Evolutionary conservation across 2,888 invertebrate genomes (phyloP), one percentile per base, ranked within the genome.

Genomic region (Adelognathus sp.): DNA sequence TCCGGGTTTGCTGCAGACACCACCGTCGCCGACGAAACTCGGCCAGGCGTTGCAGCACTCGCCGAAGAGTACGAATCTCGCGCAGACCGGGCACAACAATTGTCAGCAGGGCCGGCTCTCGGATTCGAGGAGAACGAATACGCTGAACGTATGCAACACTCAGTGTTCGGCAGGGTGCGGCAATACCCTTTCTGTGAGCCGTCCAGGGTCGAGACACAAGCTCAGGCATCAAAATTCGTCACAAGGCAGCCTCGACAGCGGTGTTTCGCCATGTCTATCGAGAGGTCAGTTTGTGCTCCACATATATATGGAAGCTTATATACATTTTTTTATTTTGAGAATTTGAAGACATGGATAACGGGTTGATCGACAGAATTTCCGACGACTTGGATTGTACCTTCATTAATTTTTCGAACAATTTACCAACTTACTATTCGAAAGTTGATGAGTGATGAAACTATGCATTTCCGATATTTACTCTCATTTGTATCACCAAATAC

Each of bases 241-340:
- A 18, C 92, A 92, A 82, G 91, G 92, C 58, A 92, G 92, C 82
- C 87, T 86, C 86, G 91, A 91, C 78, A 90, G 90, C 74, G 81
- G 79, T 6, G 90, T 88, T 36, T 91, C 92, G 1, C 91, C 93
- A 31, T 92, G 92, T 76, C 90, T 93, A 24, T 93, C 93, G 11
- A 90, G 93, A 89, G 93, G 93, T 93, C 82, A 73, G 86, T 77
- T 70, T 14, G 3, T 56, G n/a, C n/a, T n/a, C n/a, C n/a, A n/a
- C n/a, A n/a, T n/a, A n/a, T n/a, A n/a, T n/a, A n/a, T n/a, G n/a
- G n/a, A n/a, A n/a, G n/a, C n/a, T n/a, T n/a, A n/a, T n/a, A n/a
- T n/a, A 29, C 11, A 14, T 1, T 31, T 52, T 46, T 16, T 18
- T 11, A 14, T 41, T 14, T 4, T n/a, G n/a, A n/a, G n/a, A n/a